These are phyloP conservation scores for Sitta carolinensis DNA, from an alignment of 2,797 vertebrate species.

Conservation along the genomic window DNA sequence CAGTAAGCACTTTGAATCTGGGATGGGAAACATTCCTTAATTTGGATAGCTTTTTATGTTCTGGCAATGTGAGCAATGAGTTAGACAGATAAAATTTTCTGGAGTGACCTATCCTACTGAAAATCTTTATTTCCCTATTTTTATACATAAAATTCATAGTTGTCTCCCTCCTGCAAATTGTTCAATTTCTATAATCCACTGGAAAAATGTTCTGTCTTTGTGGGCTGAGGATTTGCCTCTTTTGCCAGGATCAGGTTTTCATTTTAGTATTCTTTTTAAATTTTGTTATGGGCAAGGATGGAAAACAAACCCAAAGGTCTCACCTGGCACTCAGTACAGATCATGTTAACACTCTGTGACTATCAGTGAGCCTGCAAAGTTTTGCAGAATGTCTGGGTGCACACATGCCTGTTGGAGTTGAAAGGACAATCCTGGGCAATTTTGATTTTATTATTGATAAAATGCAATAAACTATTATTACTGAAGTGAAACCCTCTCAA, in stretches of 20 bases:
- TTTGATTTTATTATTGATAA: slow-evolving; percentile 36
- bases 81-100: background rate
- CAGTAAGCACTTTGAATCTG: background rate
- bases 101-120: background rate
- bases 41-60: background rate
- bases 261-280: background rate
- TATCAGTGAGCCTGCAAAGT: background rate
- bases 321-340: background rate
- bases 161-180: background rate
- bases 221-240: background rate
- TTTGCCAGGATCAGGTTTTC: background rate
- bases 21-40: background rate
- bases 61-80: background rate
- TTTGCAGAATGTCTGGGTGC: background rate
- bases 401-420: background rate
- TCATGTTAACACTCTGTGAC: background rate
- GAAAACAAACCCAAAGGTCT: background rate
- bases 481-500: background rate
- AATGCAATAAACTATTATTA: background rate
- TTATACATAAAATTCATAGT: background rate
- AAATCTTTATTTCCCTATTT: background rate
- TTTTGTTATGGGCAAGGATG: background rate
- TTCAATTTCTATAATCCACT: background rate
- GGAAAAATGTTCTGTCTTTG: background rate
- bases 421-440: background rate